These are phyloP conservation scores for Drosophila putrida DNA, from an alignment of 2,888 invertebrate species.

Conservation along the genomic window DNA sequence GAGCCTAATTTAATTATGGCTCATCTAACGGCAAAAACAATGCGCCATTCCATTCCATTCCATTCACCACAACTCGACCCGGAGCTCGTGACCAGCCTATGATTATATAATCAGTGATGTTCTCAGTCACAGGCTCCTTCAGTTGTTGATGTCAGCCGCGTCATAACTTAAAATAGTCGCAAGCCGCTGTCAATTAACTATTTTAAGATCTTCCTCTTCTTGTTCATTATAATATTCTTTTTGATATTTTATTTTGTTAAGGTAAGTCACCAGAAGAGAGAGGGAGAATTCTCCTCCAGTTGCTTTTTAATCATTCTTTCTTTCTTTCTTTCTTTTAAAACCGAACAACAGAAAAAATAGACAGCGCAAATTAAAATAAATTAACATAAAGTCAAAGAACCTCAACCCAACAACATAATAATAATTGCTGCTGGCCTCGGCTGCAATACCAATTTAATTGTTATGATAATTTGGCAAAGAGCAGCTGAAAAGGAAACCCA, in stretches of 20 bases:
- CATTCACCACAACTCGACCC: background rate
- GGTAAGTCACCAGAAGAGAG: slow-evolving; percentile 26
- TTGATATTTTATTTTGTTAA: slow-evolving; percentile 2
- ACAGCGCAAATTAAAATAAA: slow-evolving; percentile 70
- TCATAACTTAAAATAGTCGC: slow-evolving; percentile 77
- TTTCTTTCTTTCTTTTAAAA: slow-evolving; percentile 36
- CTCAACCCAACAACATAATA: slow-evolving; percentile 33
- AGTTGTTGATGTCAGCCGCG: slow-evolving; percentile 73
- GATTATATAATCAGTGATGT: slow-evolving; percentile 70
- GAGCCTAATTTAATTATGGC: slow-evolving; percentile 61
- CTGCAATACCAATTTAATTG: slow-evolving; percentile 72
- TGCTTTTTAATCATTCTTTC: slow-evolving; percentile 47
- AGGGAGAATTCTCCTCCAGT: slow-evolving; percentile 45
- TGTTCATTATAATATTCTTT: background rate
- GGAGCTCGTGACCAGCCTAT: slow-evolving; percentile 46
- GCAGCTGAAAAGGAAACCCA: slow-evolving; percentile 54
- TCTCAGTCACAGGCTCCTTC: slow-evolving; percentile 63
- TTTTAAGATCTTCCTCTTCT: slow-evolving; percentile 50
- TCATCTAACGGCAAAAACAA: slow-evolving; percentile 53
- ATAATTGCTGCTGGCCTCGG: slow-evolving; percentile 47
- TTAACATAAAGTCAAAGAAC: slow-evolving; percentile 73
- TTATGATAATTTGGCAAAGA: slow-evolving; percentile 65
- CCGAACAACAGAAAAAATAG: slow-evolving; percentile 7
- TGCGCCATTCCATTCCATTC: slow-evolving; percentile 19
- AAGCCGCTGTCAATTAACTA: slow-evolving; percentile 68